Evolutionary conservation across 2,888 invertebrate genomes (phyloP), one percentile per base, ranked within the genome.

Genomic region (Dromius quadrimaculatus): DNA sequence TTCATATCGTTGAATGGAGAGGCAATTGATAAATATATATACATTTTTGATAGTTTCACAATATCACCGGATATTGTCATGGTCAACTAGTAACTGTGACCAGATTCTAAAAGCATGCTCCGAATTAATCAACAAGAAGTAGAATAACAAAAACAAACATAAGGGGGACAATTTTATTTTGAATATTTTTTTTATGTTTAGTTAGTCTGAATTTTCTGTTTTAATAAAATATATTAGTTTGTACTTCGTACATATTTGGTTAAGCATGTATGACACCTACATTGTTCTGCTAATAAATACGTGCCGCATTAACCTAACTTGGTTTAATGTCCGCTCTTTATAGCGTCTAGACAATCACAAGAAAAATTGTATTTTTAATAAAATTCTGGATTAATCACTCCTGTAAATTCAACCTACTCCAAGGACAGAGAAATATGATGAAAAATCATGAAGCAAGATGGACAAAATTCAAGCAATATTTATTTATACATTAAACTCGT

Each of bases 31-130:
- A n/a, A n/a, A n/a, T n/a, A n/a, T n/a, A n/a, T n/a, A 20, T 50
- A 66, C 34, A 66, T 66, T 66, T 57, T 66, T 34, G 66, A 66
- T 54, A 41, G 28, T 66, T 66, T 66, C 50, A 36, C 47, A 65
- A 65, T 36, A 50, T 34, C 38, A 57, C 66, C 50, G 66, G 54
- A 66, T 50, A 54, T 66, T 66, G 54, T 22, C 41, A 54, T 66
- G 38, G 41, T 43, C 43, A 38, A 15, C 22, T 13, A 5, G 23
- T 23, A 43, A 43, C 13, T 63, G 62, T 66, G 54, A 54, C 13
- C 54, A 65, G 65, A 50, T 54, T 65, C 23, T 2, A 41, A 45
- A 63, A 43, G 63, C 15, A 43, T 43, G 45, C 15, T 41, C 41
- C 6, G 41, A 11, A n/a, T n/a, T n/a, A n/a, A n/a, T n/a, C n/a